Evolutionary conservation across 2,888 invertebrate genomes (phyloP), one percentile per base, ranked within the genome.

Genomic region (Sisyra terminalis): DNA sequence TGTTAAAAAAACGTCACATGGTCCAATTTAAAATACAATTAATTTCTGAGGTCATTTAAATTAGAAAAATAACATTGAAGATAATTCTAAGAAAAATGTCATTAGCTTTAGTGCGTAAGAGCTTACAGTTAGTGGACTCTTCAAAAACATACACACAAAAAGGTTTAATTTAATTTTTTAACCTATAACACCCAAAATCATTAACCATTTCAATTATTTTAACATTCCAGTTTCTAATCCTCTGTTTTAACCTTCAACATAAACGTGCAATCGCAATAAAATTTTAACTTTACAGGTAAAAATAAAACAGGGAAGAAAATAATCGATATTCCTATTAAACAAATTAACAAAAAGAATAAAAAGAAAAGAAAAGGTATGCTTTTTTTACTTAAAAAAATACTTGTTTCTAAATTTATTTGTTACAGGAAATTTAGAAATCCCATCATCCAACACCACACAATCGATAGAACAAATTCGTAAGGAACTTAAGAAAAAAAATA

Each of bases 91-190:
- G 24, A 24, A 24, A 8, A 48, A 61, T 61, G 61, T 59, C 59
- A 47, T 52, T 57, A 31, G 51, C 58, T 8, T 48, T 60, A 40
- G 57, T 59, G 42, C 52, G 54, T 43, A 55, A 58, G 49, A 55
- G 56, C 45, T 53, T 61, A 46, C 53, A 53, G 44, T 46, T 60
- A 35, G 56, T 59, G 8, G 61, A 61, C 46, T 50, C 52, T 14
- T 50, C 54, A 42, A 50, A 50, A 46, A 46, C 48, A n/a, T n/a
- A n/a, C 36, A 43, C 39, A 31, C 17, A 44, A 43, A 44, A 35
- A 40, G 34, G 38, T 24, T n/a, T n/a, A n/a, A n/a, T n/a, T n/a
- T n/a, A n/a, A n/a, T n/a, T n/a, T n/a, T n/a, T n/a, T n/a, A n/a
- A n/a, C n/a, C n/a, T n/a, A n/a, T n/a, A n/a, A n/a, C n/a, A n/a